These are phyloP conservation scores for Drosophila neonasuta DNA, from an alignment of 2,888 invertebrate genomes.

Conservation along the genomic window DNA sequence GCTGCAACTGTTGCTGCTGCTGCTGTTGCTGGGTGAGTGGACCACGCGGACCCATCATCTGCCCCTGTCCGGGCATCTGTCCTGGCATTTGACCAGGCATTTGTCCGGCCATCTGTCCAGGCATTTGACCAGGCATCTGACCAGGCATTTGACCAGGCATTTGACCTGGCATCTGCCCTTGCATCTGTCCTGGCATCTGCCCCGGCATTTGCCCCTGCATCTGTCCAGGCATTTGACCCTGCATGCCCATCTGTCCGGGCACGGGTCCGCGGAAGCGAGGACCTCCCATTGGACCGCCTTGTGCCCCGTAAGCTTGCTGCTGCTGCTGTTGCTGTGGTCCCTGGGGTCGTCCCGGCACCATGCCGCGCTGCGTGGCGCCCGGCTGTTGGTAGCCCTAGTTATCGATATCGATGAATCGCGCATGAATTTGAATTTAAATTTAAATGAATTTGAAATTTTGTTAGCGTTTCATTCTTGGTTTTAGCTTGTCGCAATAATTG, in stretches of 20 bases:
- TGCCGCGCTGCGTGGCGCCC: constrained; percentile 72
- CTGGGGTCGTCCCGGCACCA: constrained; percentile 77
- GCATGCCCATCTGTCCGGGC: constrained; percentile 63
- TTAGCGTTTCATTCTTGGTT: constrained; percentile 61
- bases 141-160: constrained; percentile 82
- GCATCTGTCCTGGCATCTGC: constrained; percentile 85
- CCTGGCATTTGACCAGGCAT: constrained; percentile 84
- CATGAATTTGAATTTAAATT: constrained; percentile 73
- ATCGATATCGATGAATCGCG: constrained; percentile 49
- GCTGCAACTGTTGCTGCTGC: constrained; percentile 81
- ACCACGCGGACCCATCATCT: constrained; percentile 84
- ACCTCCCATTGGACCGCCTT: constrained; percentile 81
- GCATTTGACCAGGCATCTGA: constrained; percentile 67
- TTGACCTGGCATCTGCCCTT: constrained; percentile 84
- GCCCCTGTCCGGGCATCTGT: constrained; percentile 63
- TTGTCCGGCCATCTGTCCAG: constrained; percentile 80
- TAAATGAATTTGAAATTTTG: constrained; percentile 76
- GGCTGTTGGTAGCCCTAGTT: constrained; percentile 79
- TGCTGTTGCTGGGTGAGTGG: constrained; percentile 85
- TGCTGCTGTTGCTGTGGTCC: constrained; percentile 83
- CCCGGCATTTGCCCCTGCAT: constrained; percentile 82
- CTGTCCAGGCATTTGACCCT: constrained; percentile 66
- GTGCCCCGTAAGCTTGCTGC: constrained; percentile 80
- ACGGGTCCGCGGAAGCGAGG: constrained; percentile 78
- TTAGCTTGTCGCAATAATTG: constrained; percentile 47